Evolutionary conservation across 2,113 vertebrate species (phyloP), one percentile per base, ranked within the genome.

Genomic region (Phalacrocorax aristotelis): DNA sequence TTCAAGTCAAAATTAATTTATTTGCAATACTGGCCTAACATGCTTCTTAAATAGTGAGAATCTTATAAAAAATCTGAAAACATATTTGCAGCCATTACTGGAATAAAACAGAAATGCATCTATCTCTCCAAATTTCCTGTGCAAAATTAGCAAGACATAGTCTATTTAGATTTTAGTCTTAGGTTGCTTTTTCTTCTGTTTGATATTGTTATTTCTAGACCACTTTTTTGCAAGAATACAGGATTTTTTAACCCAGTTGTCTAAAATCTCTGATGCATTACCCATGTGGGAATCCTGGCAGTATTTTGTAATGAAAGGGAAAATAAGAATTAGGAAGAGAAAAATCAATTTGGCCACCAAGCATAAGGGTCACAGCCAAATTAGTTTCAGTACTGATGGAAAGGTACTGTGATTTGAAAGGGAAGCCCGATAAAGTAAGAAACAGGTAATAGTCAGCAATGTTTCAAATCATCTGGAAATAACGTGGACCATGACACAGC

Each of bases 341-440:
- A 96, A 96, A 96, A 97, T 97, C 86, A 93, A 96, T 97, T 97
- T 90, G 93, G 75, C 49, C 38, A 78, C 69, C 58, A 83, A 95
- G 62, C 44, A 70, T 26, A 86, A 89, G 93, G 82, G 83, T 93
- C 94, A 93, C 90, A 94, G 84, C 44, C 89, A 88, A 96, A 97
- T 95, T 93, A 85, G 68, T 93, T 97, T 93, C 83, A 75, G 18
- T 83, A 55, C 55, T 90, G 65, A 84, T 79, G 42, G 82, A 69
- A 75, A 81, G 32, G 70, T 68, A n/a, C 27, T 87, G 19, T 88
- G 70, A 71, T 91, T 80, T 91, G 66, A 83, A 94, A 92, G 58
- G 44, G 49, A 89, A 92, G 66, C 49, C 36, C 2, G 11, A 79
- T 75, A 94, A 95, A 92, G 78, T 52, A 84, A 87, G 74, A 71